Conservation (phyloP, 2,113 vertebrate species). For the Danionella cerebrum region DNA sequence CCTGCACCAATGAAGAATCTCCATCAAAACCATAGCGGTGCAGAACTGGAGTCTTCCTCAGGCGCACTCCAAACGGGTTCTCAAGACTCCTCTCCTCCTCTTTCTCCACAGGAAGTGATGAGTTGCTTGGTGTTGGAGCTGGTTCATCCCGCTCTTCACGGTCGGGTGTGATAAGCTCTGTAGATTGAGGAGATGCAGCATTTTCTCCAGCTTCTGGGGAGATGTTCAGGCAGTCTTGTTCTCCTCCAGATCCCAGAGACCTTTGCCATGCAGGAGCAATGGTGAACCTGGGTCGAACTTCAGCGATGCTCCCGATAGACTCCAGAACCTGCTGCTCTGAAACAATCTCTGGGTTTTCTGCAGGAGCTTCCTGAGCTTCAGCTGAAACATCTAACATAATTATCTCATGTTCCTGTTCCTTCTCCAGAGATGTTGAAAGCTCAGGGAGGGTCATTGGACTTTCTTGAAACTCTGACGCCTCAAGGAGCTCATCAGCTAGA, state of each 20-base stretch:
- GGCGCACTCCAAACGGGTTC: constrained; percentile 73
- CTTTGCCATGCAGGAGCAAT: constrained; percentile 66
- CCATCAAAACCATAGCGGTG: constrained; percentile 62
- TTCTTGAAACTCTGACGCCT: background rate
- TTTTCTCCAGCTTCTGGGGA: background rate
- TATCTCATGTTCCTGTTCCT: background rate
- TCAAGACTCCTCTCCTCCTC: constrained; percentile 51
- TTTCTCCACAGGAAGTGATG: background rate
- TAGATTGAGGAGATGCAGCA: background rate
- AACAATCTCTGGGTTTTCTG: background rate
- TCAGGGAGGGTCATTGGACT: background rate
- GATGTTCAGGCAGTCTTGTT: constrained; percentile 35
- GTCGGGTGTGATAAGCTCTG: constrained; percentile 1
- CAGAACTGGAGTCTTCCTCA: constrained; percentile 69
- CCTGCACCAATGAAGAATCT: constrained; percentile 21
- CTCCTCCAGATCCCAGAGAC: constrained; percentile 50
- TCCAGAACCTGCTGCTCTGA: background rate
- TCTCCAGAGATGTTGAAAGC: background rate
- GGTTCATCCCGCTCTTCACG: constrained; percentile 34
- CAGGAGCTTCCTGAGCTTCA: background rate
- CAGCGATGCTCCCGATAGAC: background rate
- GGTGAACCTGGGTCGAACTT: constrained; percentile 54
- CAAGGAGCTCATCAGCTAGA: background rate
- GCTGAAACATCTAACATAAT: background rate
- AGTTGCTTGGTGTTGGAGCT: constrained; percentile 14